These are phyloP conservation scores for Rhizomys pruinosus DNA, from an alignment of 2,113 vertebrate species.

Conservation along the genomic window DNA sequence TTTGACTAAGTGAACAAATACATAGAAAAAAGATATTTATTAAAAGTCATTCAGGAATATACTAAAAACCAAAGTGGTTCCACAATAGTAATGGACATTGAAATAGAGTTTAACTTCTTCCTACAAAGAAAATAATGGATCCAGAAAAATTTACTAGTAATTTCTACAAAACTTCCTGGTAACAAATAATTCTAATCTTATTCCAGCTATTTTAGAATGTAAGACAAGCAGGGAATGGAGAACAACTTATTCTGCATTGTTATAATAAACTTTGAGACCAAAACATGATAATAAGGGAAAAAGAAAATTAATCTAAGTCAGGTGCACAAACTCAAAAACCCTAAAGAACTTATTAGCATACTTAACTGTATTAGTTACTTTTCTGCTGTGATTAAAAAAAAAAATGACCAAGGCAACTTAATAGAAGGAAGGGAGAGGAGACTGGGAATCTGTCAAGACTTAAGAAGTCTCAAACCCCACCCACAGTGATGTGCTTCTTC, in stretches of 20 bases:
- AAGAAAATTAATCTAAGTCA: neutral
- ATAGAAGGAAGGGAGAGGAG: too few relatives aligned
- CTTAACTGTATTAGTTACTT: neutral
- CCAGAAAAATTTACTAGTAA: neutral
- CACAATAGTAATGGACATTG: neutral
- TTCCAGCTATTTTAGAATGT: neutral
- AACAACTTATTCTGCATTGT: constrained; percentile 8
- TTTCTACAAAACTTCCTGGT: constrained; percentile 21
- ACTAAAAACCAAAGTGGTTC: neutral
- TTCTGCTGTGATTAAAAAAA: too few relatives aligned
- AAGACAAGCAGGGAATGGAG: neutral
- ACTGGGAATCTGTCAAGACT: too few relatives aligned
- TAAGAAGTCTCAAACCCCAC: too few relatives aligned
- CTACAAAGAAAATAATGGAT: neutral
- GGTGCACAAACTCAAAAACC: constrained; percentile 24
- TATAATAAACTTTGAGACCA: constrained; percentile 12
- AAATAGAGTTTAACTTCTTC: constrained; percentile 25
- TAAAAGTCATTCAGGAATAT: constrained; percentile 18
- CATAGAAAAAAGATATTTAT: constrained; percentile 36
- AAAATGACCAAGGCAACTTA: too few relatives aligned
- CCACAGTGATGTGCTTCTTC: too few relatives aligned
- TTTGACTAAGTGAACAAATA: constrained; percentile 38
- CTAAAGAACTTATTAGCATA: constrained; percentile 11
- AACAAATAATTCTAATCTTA: constrained; percentile 19
- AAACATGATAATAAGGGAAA: neutral